These are phyloP conservation scores for Diloba caeruleocephala DNA, from an alignment of 2,888 invertebrate species.

Conservation along the genomic window DNA sequence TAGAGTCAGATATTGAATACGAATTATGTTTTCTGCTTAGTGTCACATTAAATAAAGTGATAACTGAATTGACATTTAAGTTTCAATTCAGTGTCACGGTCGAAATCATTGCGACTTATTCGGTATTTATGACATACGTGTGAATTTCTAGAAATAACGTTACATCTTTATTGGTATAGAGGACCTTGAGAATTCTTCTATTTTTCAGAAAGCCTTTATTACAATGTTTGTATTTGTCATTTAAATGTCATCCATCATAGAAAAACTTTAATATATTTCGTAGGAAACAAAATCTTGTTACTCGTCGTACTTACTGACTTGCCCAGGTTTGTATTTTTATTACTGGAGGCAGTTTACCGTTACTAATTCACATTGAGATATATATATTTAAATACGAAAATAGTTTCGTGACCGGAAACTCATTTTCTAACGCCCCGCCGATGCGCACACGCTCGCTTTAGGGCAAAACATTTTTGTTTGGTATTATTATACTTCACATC, in stretches of 20 bases:
- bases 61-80: constrained; percentile 23
- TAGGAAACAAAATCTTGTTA: too few relatives aligned
- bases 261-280: too few relatives aligned
- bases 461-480: constrained; percentile 16
- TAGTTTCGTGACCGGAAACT: constrained; percentile 16
- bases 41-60: constrained; percentile 6
- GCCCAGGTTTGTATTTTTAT: too few relatives aligned
- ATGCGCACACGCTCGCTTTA: constrained; percentile 22
- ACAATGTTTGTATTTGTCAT: too few relatives aligned
- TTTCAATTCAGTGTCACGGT: constrained; percentile 18
- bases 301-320: too few relatives aligned
- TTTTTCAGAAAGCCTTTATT: too few relatives aligned
- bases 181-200: constrained; percentile 30
- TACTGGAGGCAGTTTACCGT: too few relatives aligned
- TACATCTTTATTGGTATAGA: not conserved
- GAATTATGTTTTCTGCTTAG: not conserved
- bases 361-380: not conserved
- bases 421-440: constrained; percentile 5
- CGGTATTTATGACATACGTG: constrained; percentile 8
- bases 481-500: constrained; percentile 8
- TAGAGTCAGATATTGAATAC: not conserved
- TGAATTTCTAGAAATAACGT: constrained; percentile 36
- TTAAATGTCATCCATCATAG: too few relatives aligned
- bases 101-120: constrained; percentile 8
- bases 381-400: constrained; percentile 5